Percentiles rank a stretch among this genome's conserved stretches.
These are phyloP conservation scores for Neodiprion lecontei DNA, from an alignment of 1,140 invertebrate species.

Conservation along the genomic window DNA sequence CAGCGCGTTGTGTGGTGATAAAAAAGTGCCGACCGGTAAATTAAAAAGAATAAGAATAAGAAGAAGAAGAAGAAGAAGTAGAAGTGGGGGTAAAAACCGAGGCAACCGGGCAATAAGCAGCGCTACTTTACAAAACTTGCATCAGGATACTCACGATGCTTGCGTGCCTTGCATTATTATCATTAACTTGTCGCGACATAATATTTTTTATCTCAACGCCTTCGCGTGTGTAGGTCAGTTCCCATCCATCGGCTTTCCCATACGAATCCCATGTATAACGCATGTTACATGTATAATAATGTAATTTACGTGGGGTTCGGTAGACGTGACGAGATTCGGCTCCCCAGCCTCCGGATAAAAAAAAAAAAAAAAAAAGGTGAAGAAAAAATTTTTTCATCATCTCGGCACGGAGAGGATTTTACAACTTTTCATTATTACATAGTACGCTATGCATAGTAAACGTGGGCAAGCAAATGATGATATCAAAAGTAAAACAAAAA, in stretches of 20 bases:
- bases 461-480: too few species aligned
- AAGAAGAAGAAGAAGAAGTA: not conserved
- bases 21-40: not conserved
- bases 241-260: not conserved
- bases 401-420: too few species aligned
- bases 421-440: too few species aligned
- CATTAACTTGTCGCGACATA: not conserved
- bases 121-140: conserved; percentile 21
- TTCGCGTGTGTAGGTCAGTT: conserved; percentile 38
- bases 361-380: too few species aligned
- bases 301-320: not conserved
- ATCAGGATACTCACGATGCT: too few species aligned
- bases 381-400: too few species aligned
- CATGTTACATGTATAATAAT: not conserved
- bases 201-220: not conserved
- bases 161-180: too few species aligned
- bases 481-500: too few species aligned
- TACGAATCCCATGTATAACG: not conserved
- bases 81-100: not conserved
- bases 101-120: conserved; percentile 10
- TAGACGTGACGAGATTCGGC: not conserved
- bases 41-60: conserved; percentile 4
- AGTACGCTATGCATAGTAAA: too few species aligned
- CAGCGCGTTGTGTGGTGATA: not conserved
- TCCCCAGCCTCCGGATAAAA: too few species aligned